Evolutionary conservation across 2,113 vertebrate genomes (phyloP).

Genomic region (Anolis carolinensis): DNA sequence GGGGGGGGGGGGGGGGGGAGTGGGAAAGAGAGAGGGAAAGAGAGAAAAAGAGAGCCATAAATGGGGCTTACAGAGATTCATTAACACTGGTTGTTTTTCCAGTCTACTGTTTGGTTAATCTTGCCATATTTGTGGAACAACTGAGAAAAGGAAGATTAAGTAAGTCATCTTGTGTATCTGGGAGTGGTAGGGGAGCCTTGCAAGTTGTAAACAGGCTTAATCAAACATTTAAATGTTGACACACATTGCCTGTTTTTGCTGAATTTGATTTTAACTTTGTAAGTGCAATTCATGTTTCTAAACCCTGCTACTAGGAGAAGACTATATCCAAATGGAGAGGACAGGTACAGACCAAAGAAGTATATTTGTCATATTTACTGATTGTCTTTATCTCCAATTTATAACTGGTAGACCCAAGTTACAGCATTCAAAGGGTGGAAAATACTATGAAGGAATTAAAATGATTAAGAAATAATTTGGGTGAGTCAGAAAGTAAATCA

Average conservation of each 20-base stretch:
- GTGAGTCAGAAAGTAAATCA: conserved; percentile 34
- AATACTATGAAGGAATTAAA: conserved; percentile 42
- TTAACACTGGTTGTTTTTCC: conserved; percentile 56
- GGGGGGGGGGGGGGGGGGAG: background rate
- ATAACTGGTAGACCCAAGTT: conserved; percentile 40
- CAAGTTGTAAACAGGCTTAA: conserved; percentile 19
- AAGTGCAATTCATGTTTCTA: conserved; percentile 29
- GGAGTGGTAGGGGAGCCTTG: background rate
- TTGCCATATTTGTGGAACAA: background rate
- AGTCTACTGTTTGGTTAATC: conserved; percentile 1
- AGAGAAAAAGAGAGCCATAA: background rate
- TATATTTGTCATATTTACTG: conserved; percentile 28
- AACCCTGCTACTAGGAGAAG: conserved; percentile 34
- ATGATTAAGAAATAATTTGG: conserved; percentile 40
- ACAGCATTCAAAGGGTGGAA: conserved; percentile 50
- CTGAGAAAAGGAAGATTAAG: conserved; percentile 18
- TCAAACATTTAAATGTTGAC: background rate
- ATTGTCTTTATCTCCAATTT: conserved; percentile 46
- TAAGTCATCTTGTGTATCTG: background rate
- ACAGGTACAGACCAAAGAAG: conserved; percentile 19
- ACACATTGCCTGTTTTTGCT: background rate
- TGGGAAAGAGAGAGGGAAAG: no score
- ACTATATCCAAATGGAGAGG: background rate
- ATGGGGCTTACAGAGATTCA: conserved; percentile 23
- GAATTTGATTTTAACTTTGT: conserved; percentile 27